Evolutionary conservation across 2,888 invertebrate genomes (phyloP), one percentile per base, ranked within the genome.

Genomic region (Halictus quadricinctus): DNA sequence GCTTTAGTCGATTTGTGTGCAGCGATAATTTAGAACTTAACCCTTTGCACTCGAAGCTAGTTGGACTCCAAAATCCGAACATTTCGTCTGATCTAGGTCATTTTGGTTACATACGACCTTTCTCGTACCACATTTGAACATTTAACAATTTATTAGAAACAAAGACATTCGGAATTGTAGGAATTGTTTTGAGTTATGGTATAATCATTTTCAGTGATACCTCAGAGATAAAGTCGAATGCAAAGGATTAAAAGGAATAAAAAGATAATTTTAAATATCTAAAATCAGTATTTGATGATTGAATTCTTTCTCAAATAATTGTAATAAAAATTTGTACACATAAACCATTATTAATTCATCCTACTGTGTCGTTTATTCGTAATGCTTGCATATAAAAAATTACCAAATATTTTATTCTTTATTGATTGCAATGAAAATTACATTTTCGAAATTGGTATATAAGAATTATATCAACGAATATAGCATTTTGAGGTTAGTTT

Each of bases 401-500:
- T 64, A 29, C 15, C 7, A 29, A 64, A 64, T 6, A 15, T 7
- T 29, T 1, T 12, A 70, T 43, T 10, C 8, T 43, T 41, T n/a
- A 41, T 12, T 70, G 12, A n/a, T n/a, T 43, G 0, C 1, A 43
- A 70, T 41, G 6, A 12, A n/a, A 69, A 41, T n/a, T 43, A 41
- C n/a, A 70, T 70, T 70, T 41, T 43, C 46, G 4, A 50, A 12
- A 36, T 21, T 81, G 8, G 10, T 18, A 25, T 54, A 18, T 25
- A 43, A 25, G 46, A 60, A 2, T 41, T 2, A 29, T 25, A 36
- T 41, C 6, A 21, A 29, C 12, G 21, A 7, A 60, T 13, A 21
- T 18, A 18, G 7, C 21, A 36, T n/a, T 75, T 82, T 72, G 43
- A 82, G 81, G 81, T 82, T 82, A 82, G 50, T 25, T 75, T 48